phyloP scores from a whole-genome alignment of 2,888 invertebrate species.

The Diaperis boleti region DNA sequence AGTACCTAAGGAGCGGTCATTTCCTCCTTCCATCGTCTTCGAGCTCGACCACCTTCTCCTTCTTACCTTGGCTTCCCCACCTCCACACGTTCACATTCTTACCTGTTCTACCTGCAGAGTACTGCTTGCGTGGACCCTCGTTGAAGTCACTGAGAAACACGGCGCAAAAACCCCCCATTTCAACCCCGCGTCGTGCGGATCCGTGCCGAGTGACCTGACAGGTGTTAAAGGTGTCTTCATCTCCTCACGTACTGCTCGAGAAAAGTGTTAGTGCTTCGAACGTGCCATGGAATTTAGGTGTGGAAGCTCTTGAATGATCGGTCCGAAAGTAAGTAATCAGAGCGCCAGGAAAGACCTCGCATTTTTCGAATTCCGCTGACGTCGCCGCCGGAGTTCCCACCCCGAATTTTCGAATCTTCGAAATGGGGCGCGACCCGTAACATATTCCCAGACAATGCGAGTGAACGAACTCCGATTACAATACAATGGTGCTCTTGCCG shows the following conservation, averaged over 20 bases:
- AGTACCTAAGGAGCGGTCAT: neutral
- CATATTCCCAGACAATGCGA: conserved; percentile 24
- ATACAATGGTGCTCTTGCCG: conserved; percentile 24
- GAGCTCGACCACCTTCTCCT: neutral
- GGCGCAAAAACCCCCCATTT: conserved; percentile 1
- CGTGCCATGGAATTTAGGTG: conserved; percentile 29
- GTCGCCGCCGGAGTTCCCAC: no score
- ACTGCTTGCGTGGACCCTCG: conserved; percentile 37
- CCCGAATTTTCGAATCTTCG: no score
- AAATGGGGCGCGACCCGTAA: neutral
- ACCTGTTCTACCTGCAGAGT: conserved; percentile 36
- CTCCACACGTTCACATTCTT: conserved; percentile 27
- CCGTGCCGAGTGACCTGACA: conserved; percentile 11
- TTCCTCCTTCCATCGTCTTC: neutral
- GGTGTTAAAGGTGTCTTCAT: neutral
- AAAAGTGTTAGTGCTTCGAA: neutral
- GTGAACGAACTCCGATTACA: conserved; percentile 35
- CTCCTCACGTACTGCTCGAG: no score
- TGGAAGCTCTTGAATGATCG: conserved; percentile 33
- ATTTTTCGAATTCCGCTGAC: neutral
- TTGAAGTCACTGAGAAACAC: conserved; percentile 34
- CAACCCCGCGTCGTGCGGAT: no score
- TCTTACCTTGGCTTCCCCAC: conserved; percentile 15
- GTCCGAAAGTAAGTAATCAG: conserved; percentile 34
- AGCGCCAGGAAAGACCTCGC: neutral